phyloP scores from a whole-genome alignment of 2,888 invertebrate genomes.

The Octonoba sinensis region DNA sequence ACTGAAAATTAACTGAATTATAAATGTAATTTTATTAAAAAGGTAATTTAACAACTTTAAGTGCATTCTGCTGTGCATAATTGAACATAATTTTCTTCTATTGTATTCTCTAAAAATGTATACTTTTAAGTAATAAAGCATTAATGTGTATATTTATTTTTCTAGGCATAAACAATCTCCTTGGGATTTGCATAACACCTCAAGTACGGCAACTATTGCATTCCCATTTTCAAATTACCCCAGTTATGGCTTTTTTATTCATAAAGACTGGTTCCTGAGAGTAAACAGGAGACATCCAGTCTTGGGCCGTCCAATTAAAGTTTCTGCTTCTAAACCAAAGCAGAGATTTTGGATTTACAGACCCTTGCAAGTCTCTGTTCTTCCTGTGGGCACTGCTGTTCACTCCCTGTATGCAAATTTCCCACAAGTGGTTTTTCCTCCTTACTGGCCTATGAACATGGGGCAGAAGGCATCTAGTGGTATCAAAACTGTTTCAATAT shows the following conservation, averaged over 20 bases:
- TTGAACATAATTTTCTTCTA: too few relatives aligned
- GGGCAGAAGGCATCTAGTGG: slow-evolving; percentile 65
- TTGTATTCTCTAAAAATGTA: too few relatives aligned
- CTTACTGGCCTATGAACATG: slow-evolving; percentile 64
- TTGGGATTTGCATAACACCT: slow-evolving; percentile 35
- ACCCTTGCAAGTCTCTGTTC: slow-evolving; percentile 49
- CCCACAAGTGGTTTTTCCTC: slow-evolving; percentile 40
- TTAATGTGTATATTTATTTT: background rate
- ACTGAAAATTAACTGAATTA: too few relatives aligned
- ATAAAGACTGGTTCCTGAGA: slow-evolving; percentile 57
- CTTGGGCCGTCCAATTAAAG: slow-evolving; percentile 59
- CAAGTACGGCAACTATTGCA: slow-evolving; percentile 52
- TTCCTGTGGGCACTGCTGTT: slow-evolving; percentile 37
- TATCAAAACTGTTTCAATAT: slow-evolving; percentile 62
- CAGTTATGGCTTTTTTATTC: slow-evolving; percentile 60
- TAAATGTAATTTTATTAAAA: too few relatives aligned
- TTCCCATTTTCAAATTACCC: slow-evolving; percentile 47
- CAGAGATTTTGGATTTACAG: slow-evolving; percentile 61
- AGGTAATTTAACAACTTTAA: too few relatives aligned
- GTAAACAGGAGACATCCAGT: slow-evolving; percentile 45
- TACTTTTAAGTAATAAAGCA: background rate
- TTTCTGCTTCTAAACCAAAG: slow-evolving; percentile 44
- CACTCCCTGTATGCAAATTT: slow-evolving; percentile 34
- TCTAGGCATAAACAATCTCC: slow-evolving; percentile 48
- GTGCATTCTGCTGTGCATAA: too few relatives aligned